These are phyloP conservation scores for Drosophila tani DNA, from an alignment of 1,140 invertebrate genomes.

Conservation along the genomic window DNA sequence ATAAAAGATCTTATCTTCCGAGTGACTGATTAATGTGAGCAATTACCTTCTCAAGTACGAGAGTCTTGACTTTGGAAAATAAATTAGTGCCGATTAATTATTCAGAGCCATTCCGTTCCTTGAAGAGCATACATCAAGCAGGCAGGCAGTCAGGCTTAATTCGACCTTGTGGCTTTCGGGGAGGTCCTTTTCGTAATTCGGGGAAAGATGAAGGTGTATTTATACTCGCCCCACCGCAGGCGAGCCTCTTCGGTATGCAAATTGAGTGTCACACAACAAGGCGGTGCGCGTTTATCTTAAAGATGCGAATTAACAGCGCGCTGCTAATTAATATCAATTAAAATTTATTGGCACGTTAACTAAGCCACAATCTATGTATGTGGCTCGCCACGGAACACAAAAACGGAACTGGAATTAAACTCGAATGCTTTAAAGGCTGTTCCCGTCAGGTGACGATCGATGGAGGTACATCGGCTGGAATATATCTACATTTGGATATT, in stretches of 20 bases:
- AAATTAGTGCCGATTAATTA: conserved; percentile 71
- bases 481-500: background rate
- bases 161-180: conserved; percentile 26
- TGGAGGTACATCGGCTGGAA: conserved; percentile 20
- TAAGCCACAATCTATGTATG: conserved; percentile 41
- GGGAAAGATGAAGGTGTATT: too few relatives aligned
- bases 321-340: conserved; percentile 68
- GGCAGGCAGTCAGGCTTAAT: conserved; percentile 1
- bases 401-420: conserved; percentile 46
- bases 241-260: conserved; percentile 50
- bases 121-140: conserved; percentile 9
- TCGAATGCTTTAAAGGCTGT: background rate
- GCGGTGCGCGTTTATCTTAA: conserved; percentile 53
- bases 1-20: conserved; percentile 41
- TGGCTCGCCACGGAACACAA: conserved; percentile 7
- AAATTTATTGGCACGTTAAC: conserved; percentile 55
- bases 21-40: conserved; percentile 63
- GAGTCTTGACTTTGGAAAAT: conserved; percentile 34
- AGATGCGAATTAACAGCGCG: conserved; percentile 40
- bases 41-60: conserved; percentile 52
- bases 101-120: conserved; percentile 12
- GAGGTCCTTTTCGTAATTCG: conserved; percentile 6
- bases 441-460: conserved; percentile 11
- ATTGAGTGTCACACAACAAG: conserved; percentile 48
- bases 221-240: background rate